Conservation (phyloP, 2,113 vertebrate species). For the Oxyura jamaicensis region DNA sequence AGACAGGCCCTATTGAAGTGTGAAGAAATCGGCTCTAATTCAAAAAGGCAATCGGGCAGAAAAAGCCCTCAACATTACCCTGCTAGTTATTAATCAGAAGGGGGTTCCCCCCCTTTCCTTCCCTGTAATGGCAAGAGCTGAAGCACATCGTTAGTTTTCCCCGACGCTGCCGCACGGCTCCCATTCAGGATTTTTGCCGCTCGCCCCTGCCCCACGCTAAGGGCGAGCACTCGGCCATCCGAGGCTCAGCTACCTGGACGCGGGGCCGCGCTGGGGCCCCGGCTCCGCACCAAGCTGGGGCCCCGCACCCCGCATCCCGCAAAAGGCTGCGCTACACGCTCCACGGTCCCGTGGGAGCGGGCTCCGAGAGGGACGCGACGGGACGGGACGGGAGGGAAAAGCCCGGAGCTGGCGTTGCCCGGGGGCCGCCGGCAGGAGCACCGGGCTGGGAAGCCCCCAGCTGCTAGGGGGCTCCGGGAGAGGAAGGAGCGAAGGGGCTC, state of each 20-base stretch:
- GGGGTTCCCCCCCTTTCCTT: conserved; percentile 70
- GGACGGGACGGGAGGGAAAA: no score
- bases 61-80: conserved; percentile 88
- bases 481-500: not conserved
- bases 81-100: conserved; percentile 89
- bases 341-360: no score
- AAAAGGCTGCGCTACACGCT: no score
- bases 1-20: conserved; percentile 91
- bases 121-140: conserved; percentile 64
- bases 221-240: conserved; percentile 73
- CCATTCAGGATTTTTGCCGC: conserved; percentile 75
- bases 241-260: conserved; percentile 72
- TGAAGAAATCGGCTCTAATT: conserved; percentile 92
- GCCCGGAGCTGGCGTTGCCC: no score
- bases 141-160: conserved; percentile 72
- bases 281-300: not conserved
- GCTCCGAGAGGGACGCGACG: no score
- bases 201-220: conserved; percentile 76
- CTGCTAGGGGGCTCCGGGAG: not conserved
- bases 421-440: no score
- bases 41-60: conserved; percentile 90
- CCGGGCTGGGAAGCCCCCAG: not conserved
- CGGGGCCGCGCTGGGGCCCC: conserved; percentile 57
- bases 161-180: conserved; percentile 62
- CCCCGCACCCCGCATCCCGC: not conserved